phyloP scores from a whole-genome alignment of 2,113 vertebrate species.

The Passer montanus region DNA sequence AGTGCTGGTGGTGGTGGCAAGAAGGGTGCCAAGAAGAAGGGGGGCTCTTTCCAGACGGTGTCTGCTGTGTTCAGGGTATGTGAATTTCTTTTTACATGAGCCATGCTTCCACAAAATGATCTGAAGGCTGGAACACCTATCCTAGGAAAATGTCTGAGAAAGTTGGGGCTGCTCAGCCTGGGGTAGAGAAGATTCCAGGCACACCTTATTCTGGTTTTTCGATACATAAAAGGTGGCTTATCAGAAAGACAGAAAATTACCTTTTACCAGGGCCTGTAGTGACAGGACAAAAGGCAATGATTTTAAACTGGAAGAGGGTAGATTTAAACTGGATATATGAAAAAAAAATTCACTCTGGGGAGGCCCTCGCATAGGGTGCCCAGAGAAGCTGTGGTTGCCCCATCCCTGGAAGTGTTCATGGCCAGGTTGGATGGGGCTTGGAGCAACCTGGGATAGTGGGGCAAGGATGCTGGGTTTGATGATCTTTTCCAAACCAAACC shows the following conservation, averaged over 20 bases:
- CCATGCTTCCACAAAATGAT: not conserved
- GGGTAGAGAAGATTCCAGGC: not conserved
- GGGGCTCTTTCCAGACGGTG: constrained; percentile 90
- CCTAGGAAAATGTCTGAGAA: not conserved
- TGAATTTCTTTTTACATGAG: not conserved
- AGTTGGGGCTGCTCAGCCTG: not conserved
- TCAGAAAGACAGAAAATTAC: not conserved
- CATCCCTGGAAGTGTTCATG: not conserved
- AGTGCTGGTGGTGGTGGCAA: constrained; percentile 72
- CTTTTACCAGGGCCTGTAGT: not conserved
- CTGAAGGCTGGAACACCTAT: not conserved
- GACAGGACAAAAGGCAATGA: not conserved
- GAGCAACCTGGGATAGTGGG: not conserved
- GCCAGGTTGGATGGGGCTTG: not conserved
- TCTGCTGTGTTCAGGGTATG: constrained; percentile 87
- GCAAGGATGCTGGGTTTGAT: not conserved
- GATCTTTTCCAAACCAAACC: not conserved
- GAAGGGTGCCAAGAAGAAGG: constrained; percentile 90
- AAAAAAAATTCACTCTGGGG: not conserved
- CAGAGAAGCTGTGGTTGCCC: no score
- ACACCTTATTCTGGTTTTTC: not conserved
- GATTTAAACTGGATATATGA: not conserved
- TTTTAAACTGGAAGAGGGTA: not conserved
- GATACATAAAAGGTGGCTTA: not conserved
- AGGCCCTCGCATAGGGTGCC: not conserved